Conservation (phyloP, 2,888 invertebrate species). For the Caenorhabditis sp. region DNA sequence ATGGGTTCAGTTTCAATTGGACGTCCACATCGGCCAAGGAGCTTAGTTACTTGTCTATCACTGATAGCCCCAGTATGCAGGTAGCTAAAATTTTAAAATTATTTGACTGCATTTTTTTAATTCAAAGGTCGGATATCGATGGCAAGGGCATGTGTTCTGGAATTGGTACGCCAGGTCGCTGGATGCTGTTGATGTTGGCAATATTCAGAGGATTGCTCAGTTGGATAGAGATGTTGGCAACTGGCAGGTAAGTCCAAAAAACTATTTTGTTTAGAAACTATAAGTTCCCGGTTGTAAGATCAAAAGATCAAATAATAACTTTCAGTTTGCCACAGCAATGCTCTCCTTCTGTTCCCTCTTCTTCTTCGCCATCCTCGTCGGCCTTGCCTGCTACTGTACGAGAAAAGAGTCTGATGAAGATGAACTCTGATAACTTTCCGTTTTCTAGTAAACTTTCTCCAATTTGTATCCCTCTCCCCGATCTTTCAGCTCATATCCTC, state of each 20-base stretch:
- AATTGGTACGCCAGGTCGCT: slow-evolving; percentile 81
- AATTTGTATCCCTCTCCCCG: slow-evolving; percentile 3
- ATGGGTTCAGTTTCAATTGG: slow-evolving; percentile 82
- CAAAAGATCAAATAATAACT: slow-evolving; percentile 10
- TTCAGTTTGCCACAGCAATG: slow-evolving; percentile 83
- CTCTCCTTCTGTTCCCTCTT: slow-evolving; percentile 82
- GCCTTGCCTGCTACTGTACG: slow-evolving; percentile 83
- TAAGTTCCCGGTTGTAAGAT: slow-evolving; percentile 63
- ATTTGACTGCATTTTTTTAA: too few species aligned
- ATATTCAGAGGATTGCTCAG: slow-evolving; percentile 78
- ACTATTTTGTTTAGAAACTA: neutral
- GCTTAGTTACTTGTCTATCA: slow-evolving; percentile 82
- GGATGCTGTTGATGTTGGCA: slow-evolving; percentile 83
- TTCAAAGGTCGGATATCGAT: slow-evolving; percentile 75
- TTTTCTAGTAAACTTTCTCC: neutral
- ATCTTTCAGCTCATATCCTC: slow-evolving; percentile 21
- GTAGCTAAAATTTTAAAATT: slow-evolving; percentile 21
- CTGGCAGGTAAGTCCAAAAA: slow-evolving; percentile 81
- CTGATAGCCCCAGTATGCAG: slow-evolving; percentile 81
- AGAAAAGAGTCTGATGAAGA: slow-evolving; percentile 82
- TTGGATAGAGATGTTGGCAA: slow-evolving; percentile 82
- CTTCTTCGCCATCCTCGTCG: slow-evolving; percentile 83
- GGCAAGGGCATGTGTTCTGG: slow-evolving; percentile 83
- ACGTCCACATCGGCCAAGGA: slow-evolving; percentile 73
- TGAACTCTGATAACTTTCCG: slow-evolving; percentile 67